Percentiles rank a stretch among this genome's conserved stretches.
Evolutionary conservation across 1,140 invertebrate genomes (phyloP).

Genomic region (Tetramorium alpestre): DNA sequence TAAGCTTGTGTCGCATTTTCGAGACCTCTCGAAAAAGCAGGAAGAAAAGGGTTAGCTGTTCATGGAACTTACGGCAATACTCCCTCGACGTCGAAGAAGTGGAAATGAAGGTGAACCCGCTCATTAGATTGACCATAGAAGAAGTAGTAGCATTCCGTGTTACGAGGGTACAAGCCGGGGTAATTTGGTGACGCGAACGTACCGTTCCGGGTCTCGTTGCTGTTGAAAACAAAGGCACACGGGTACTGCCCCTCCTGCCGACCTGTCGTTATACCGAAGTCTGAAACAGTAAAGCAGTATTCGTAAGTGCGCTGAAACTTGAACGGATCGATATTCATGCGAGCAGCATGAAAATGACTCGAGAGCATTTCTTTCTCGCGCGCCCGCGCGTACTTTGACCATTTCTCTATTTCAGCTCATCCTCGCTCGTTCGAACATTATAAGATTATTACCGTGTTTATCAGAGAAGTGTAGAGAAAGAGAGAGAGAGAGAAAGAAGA

Average conservation of each 20-base stretch:
- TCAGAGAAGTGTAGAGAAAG: not conserved
- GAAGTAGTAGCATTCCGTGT: slow-evolving; percentile 97
- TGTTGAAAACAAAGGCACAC: slow-evolving; percentile 94
- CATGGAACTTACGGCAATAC: slow-evolving; percentile 92
- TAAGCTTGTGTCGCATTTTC: not conserved
- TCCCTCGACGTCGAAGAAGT: slow-evolving; percentile 96
- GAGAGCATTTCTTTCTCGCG: not conserved
- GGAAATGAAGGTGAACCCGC: slow-evolving; percentile 94
- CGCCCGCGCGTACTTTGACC: not conserved
- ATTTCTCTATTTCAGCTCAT: slow-evolving; percentile 9
- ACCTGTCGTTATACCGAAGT: slow-evolving; percentile 93
- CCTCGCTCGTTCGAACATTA: not conserved
- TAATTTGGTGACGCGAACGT: slow-evolving; percentile 97
- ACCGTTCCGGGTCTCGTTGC: slow-evolving; percentile 91
- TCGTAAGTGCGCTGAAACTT: slow-evolving; percentile 6
- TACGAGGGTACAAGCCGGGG: slow-evolving; percentile 95
- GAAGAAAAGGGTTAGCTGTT: not conserved
- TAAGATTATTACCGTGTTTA: not conserved
- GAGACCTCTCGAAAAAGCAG: not conserved
- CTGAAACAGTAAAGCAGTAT: slow-evolving; percentile 82
- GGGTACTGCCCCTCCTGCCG: slow-evolving; percentile 90
- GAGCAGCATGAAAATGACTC: not conserved
- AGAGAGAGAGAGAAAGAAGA: not conserved
- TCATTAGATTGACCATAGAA: slow-evolving; percentile 94
- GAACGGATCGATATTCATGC: not conserved